Evolutionary conservation across 2,113 vertebrate genomes (phyloP).

Genomic region (Microcebus jonahi): DNA sequence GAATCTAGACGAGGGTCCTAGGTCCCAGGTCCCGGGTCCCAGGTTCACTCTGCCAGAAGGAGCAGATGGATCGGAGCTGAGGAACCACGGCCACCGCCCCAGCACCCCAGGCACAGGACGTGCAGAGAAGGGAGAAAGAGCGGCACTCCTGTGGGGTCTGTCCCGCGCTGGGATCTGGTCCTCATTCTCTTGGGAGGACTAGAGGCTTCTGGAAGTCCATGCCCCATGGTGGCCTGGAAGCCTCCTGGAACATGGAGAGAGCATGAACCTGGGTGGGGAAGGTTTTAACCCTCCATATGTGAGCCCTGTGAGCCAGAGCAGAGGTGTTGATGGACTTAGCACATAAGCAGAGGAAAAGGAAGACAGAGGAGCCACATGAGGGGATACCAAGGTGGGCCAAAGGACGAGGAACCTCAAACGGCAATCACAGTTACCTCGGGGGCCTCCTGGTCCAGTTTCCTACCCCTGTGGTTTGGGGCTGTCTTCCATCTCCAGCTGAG

Average conservation of each 20-base stretch:
- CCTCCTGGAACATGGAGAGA: neutral
- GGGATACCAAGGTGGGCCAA: neutral
- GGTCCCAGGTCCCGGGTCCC: neutral
- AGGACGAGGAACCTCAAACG: neutral
- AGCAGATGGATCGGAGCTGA: neutral
- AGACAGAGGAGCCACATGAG: neutral
- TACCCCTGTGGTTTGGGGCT: neutral
- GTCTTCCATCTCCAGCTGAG: neutral
- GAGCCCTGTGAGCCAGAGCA: neutral
- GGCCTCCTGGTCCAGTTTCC: neutral
- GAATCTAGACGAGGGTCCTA: neutral
- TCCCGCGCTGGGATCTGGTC: neutral
- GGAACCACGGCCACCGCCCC: fast-evolving
- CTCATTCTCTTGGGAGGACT: neutral
- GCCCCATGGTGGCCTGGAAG: neutral
- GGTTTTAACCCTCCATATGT: neutral
- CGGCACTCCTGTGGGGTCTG: neutral
- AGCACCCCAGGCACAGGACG: neutral
- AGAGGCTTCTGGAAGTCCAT: neutral
- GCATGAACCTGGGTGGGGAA: neutral
- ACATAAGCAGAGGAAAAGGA: neutral
- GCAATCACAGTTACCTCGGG: neutral
- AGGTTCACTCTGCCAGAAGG: neutral
- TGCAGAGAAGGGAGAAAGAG: neutral
- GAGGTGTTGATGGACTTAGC: neutral